These are phyloP conservation scores for Dasyurus viverrinus DNA, from an alignment of 2,113 vertebrate species.

Conservation along the genomic window DNA sequence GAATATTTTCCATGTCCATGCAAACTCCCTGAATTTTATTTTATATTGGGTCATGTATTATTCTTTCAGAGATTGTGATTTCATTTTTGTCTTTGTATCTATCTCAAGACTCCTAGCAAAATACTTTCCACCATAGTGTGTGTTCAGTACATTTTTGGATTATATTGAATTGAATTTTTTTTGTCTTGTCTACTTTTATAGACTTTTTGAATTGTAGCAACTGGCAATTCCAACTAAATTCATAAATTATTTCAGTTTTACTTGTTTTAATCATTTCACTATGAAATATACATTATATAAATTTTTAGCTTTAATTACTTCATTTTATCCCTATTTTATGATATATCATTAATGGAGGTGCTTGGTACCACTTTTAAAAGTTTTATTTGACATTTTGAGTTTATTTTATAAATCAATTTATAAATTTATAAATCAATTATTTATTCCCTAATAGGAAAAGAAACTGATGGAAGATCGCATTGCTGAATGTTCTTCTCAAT, in stretches of 20 bases:
- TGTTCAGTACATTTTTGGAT: not conserved
- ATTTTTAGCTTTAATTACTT: not conserved
- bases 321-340: not conserved
- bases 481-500: constrained; percentile 92
- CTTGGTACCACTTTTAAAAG: not conserved
- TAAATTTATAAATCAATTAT: too few species aligned
- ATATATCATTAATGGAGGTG: not conserved
- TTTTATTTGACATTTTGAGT: not conserved
- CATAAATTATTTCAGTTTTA: not conserved
- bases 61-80: not conserved
- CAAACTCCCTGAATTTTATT: not conserved
- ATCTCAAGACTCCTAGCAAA: not conserved
- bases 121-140: not conserved
- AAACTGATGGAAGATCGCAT: constrained; percentile 96
- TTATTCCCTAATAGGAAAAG: constrained; percentile 89
- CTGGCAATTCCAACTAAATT: not conserved
- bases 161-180: not conserved
- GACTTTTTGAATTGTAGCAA: constrained; percentile 18
- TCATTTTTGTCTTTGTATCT: not conserved
- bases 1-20: not conserved
- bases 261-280: not conserved
- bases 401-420: constrained; percentile 36
- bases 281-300: not conserved
- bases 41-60: not conserved
- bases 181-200: not conserved